phyloP scores from a whole-genome alignment of 2,888 invertebrate genomes.

The Meganola albula region DNA sequence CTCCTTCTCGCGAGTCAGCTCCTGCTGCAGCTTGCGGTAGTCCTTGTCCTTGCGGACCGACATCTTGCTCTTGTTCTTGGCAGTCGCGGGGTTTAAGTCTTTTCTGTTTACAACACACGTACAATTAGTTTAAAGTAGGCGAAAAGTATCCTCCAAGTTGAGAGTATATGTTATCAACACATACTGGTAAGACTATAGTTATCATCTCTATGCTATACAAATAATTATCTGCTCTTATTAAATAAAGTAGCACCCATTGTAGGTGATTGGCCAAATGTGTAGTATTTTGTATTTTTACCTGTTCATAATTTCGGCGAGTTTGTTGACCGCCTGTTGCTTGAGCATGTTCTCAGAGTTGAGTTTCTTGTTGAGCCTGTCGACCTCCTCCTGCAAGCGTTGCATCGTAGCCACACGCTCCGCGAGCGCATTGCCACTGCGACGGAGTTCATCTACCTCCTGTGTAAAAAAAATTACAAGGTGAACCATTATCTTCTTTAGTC shows the following conservation, averaged over 20 bases:
- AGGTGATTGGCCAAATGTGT: no score
- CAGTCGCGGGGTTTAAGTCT: constrained; percentile 81
- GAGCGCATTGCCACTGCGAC: constrained; percentile 84
- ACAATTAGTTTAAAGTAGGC: no score
- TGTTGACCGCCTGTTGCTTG: constrained; percentile 97
- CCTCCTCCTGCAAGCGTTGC: constrained; percentile 84
- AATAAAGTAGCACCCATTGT: no score
- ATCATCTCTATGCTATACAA: no score
- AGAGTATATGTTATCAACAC: no score
- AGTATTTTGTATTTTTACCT: constrained; percentile 67
- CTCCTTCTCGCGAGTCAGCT: constrained; percentile 94
- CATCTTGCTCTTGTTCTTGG: constrained; percentile 89
- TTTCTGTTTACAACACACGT: no score
- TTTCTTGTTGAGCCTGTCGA: constrained; percentile 88
- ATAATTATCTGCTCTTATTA: no score
- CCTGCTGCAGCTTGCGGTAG: constrained; percentile 95
- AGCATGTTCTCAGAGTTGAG: constrained; percentile 91
- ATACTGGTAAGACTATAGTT: no score
- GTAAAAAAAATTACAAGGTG: background rate
- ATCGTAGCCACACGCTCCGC: constrained; percentile 86
- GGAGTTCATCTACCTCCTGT: constrained; percentile 90
- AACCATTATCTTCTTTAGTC: no score
- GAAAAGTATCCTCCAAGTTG: no score
- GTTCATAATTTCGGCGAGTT: constrained; percentile 98
- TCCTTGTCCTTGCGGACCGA: constrained; percentile 95